phyloP scores from a whole-genome alignment of 1,140 invertebrate species.

The Pteromalus puparum region DNA sequence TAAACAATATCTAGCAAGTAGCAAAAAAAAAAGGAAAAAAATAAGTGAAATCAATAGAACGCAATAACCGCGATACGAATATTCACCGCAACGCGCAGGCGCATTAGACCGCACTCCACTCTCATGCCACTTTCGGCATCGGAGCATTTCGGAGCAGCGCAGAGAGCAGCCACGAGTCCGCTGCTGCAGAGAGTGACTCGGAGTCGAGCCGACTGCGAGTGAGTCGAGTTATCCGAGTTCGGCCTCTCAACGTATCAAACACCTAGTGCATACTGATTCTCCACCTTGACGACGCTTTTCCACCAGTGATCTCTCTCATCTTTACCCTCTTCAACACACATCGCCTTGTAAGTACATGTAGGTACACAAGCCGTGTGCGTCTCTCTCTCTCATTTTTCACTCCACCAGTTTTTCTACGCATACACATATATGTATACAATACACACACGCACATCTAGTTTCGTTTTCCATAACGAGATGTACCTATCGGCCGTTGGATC shows the following conservation, averaged over 20 bases:
- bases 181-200: not conserved
- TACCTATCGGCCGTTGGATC: not conserved
- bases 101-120: not conserved
- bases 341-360: slow-evolving; percentile 31
- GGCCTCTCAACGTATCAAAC: too few relatives aligned
- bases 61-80: too few relatives aligned
- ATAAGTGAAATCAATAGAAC: not conserved
- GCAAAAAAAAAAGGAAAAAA: not conserved
- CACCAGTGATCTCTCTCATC: not conserved
- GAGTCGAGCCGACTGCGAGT: not conserved
- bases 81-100: not conserved
- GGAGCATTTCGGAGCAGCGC: not conserved
- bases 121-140: not conserved
- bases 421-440: too few relatives aligned
- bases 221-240: not conserved
- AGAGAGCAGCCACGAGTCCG: not conserved
- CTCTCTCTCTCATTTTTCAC: not conserved
- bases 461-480: not conserved
- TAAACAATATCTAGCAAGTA: too few relatives aligned
- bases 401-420: not conserved
- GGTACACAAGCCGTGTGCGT: too few relatives aligned
- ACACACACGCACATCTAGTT: not conserved
- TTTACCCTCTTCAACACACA: not conserved
- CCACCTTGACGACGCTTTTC: not conserved
- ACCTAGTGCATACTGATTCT: not conserved